Evolutionary conservation across 2,888 invertebrate species (phyloP), one percentile per base, ranked within the genome.

Genomic region (Liodrosophila aerea): DNA sequence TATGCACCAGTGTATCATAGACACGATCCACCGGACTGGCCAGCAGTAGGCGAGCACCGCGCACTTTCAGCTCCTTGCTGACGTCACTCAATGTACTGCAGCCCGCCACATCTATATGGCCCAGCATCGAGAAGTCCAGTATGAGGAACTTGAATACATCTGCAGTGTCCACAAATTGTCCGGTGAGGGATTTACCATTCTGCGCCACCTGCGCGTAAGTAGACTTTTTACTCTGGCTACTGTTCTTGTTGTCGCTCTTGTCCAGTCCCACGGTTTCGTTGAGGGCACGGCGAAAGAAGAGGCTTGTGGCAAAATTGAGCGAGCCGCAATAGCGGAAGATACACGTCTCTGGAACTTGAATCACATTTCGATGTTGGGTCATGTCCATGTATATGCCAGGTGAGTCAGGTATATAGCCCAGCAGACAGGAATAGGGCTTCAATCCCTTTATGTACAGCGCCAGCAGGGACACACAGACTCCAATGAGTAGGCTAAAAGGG

Each of bases 281-380:
- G 7, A 94, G 83, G 41, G 91, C 91, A 1, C 90, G 88, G 64
- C 91, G 92, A 74, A 93, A 93, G 65, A 91, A 91, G 57, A 91
- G 90, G 41, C 91, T 91, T 7, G 93, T 93, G 1, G 93, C 93
- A 87, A 94, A 94, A 87, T 94, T 94, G 5, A 94, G 88, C 5
- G 92, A 92, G 1, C 94, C 94, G 49, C 91, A 91, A 71, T 94
- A 94, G 69, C 93, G 93, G 85, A 94, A 92, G 53, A 95, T 94
- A 87, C 93, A 93, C 1, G 94, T 91, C 33, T 93, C 92, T 0
- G 92, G 91, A 47, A 94, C 88, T 87, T 94, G 93, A 52, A 91
- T 89, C 1, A 93, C 93, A 92, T 92, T 91, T 84, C 92, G 92
- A 84, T 94, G 94, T 87, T 92, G 91, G 56, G 91, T 91, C 8